Evolutionary conservation across 2,113 vertebrate species (phyloP).

Genomic region (Gadus macrocephalus): DNA sequence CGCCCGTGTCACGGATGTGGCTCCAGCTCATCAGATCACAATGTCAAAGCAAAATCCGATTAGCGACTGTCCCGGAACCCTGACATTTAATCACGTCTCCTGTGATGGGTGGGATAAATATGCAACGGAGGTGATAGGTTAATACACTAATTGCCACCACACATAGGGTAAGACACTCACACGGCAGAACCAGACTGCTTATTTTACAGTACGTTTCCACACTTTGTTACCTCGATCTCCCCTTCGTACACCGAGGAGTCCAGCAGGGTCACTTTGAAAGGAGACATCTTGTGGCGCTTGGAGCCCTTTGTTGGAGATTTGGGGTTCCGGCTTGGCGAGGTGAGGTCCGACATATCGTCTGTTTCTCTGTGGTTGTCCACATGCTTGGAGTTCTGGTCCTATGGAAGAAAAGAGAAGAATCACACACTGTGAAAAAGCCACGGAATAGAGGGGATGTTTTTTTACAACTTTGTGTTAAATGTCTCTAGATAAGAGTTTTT

Average conservation of each 20-base stretch:
- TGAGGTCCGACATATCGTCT: conserved; percentile 86
- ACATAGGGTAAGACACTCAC: conserved; percentile 26
- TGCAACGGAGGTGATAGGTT: background rate
- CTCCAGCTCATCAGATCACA: too few species aligned
- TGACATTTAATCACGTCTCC: too few species aligned
- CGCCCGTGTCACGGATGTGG: too few species aligned
- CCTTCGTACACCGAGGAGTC: conserved; percentile 86
- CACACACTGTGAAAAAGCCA: too few species aligned
- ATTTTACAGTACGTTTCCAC: background rate
- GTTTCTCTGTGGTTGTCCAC: conserved; percentile 78
- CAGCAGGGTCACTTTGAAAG: conserved; percentile 89
- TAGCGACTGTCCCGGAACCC: too few species aligned
- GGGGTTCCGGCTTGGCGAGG: conserved; percentile 87
- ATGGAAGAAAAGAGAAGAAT: background rate
- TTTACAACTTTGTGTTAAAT: too few species aligned
- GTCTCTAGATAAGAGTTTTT: too few species aligned
- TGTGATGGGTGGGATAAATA: background rate
- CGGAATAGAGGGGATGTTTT: too few species aligned
- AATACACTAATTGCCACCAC: background rate
- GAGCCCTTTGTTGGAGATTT: conserved; percentile 90
- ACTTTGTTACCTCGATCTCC: conserved; percentile 82
- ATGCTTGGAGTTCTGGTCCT: conserved; percentile 67
- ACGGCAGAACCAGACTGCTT: background rate
- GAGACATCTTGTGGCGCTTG: conserved; percentile 84
- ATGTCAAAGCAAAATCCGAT: too few species aligned